Base-by-base conservation (phyloP, 1,140 invertebrate genomes). In the Leguminivora glycinivorella region DNA sequence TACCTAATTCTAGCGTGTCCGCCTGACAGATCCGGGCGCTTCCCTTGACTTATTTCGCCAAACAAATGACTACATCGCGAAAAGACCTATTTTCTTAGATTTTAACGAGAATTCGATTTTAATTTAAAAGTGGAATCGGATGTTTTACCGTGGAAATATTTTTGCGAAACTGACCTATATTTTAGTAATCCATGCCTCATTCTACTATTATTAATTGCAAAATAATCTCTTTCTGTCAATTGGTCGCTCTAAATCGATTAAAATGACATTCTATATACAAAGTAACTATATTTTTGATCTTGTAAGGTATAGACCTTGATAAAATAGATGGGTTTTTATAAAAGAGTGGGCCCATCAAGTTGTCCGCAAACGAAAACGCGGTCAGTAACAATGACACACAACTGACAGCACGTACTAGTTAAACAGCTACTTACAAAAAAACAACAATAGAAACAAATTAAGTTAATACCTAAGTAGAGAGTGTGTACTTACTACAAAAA, bases 1-100 rank as follows among this genome's bases (percentile, higher is more conserved):
- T 82, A 80, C 74, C 75, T 79, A 78, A 80, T 74, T 75, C 67
- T 68, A 68, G 38, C 31, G 40, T 63, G 58, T 63, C 58, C 25
- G 58, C 29, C 26, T 63, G 58, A 63, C 58, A 63, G 58, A 63
- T 29, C 31, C 58, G 58, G 58, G 58, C 6, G 58, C 31, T 63
- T 63, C 58, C 58, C 58, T 63, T 63, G 58, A 63, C 58, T 63
- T 34, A 63, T 63, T 63, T 63, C 58, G n/a, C 58, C 58, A 63
- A 63, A 63, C 58, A 63, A 63, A 63, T 63, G 24, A 31, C 58
- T 63, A 29, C 22, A 4, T 26, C 29, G 26, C 58, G n/a, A 63
- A 63, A 63, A 29, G 14, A 63, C 31, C 26, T 34, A 29, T 63
- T 29, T 63, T 22, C 25, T 29, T 31, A 29, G 12, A 6, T 63